Evolutionary conservation across 1,140 invertebrate species (phyloP), one percentile per base, ranked within the genome.

Genomic region (Mactra quadrangularis): DNA sequence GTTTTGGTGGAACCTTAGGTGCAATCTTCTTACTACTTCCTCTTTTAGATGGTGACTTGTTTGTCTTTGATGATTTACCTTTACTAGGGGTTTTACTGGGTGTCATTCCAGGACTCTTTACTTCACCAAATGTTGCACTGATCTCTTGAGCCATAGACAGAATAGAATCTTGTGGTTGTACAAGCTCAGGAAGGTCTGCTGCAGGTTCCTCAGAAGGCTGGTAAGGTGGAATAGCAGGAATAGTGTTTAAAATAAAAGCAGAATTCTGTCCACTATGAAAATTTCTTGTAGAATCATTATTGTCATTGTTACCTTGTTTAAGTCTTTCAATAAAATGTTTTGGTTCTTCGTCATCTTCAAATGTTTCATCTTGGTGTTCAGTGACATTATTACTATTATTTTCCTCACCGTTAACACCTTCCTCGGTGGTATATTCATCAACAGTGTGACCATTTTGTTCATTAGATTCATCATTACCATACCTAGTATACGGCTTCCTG

Each of bases 71-170:
- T 27, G 35, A 33, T 33, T 27, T 33, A 19, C n/a, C 33, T 22
- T 57, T 15, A 38, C 15, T 57, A 57, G n/a, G n/a, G 31, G 47
- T 52, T 27, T 53, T 66, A 45, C 52, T 31, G 15, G 31, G 22
- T 15, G 35, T 33, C 9, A 15, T 17, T 9, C 41, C n/a, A 17
- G 59, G 70, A 66, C 70, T 82, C 17, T 64, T 74, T 41, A 55
- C 15, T 27, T 50, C 35, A 29, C 79, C 71, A 82, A 82, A 82
- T 27, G 70, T 66, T 27, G 68, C 19, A 38, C 47, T 60, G 17
- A 82, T 82, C 33, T 74, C 70, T 55, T 82, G 60, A 15, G 79
- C 79, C 50, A 82, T 70, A 82, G 79, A 52, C 33, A 75, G n/a
- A 55, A 82, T 66, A 33, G 74, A 59, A 38, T 74, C 53, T 22